Conservation (phyloP, 2,113 vertebrate genomes). For the Cyanoramphus novaezelandiae region DNA sequence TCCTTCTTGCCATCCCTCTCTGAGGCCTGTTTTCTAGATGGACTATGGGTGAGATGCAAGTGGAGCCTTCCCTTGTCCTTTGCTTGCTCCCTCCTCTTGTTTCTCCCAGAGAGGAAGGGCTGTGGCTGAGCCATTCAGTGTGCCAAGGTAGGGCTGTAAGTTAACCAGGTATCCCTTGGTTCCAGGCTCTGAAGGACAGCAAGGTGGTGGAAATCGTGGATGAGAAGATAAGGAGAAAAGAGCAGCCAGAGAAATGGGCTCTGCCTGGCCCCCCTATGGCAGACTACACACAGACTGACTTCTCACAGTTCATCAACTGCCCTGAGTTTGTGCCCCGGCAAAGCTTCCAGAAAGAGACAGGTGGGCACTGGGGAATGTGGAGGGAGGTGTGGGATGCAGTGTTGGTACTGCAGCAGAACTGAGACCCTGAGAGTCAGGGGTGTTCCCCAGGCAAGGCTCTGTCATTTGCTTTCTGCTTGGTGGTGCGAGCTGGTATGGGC, state of each 20-base stretch:
- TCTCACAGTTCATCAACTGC: constrained; percentile 95
- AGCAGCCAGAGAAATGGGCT: constrained; percentile 94
- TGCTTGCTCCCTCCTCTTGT: not conserved
- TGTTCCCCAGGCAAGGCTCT: not conserved
- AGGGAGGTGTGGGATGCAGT: not conserved
- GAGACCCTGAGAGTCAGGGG: not conserved
- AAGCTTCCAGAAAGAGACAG: constrained; percentile 82
- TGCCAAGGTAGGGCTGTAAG: not conserved
- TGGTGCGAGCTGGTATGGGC: not conserved
- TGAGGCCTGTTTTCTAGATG: not conserved
- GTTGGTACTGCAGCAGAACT: not conserved
- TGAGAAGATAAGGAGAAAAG: constrained; percentile 92
- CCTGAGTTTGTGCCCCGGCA: constrained; percentile 95
- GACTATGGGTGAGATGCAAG: not conserved
- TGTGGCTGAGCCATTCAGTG: accelerated
- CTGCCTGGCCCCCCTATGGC: constrained; percentile 85
- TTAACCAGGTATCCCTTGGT: not conserved
- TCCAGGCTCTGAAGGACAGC: constrained; percentile 92
- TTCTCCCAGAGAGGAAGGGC: not conserved
- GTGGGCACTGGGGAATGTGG: constrained; percentile 54
- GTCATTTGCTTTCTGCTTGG: not conserved
- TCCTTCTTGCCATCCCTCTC: not conserved
- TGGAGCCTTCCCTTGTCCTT: not conserved
- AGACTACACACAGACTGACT: constrained; percentile 90
- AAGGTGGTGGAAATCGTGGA: constrained; percentile 93